Evolutionary conservation across 1,140 invertebrate species (phyloP).

Genomic region (Bombus soroeensis): DNA sequence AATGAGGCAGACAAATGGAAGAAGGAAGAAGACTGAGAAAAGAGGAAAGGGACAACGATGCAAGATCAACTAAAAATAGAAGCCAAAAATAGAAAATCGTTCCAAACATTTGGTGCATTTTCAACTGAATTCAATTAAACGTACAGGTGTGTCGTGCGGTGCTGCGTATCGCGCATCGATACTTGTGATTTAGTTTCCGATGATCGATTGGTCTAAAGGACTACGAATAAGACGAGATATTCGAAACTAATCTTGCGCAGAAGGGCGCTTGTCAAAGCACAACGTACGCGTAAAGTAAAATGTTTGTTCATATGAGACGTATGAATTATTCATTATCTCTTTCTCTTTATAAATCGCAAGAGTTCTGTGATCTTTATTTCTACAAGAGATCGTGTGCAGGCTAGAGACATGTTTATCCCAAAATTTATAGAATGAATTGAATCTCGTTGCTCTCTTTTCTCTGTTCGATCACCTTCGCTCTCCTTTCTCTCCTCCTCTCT

Average conservation of each 20-base stretch:
- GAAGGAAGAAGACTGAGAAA: not conserved
- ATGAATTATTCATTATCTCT: not conserved
- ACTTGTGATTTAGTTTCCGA: not conserved
- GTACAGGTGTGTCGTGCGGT: conserved; percentile 31
- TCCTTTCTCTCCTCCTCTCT: not conserved
- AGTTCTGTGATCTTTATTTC: not conserved
- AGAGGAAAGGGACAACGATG: not conserved
- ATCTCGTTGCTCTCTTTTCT: not conserved
- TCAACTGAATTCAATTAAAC: not conserved
- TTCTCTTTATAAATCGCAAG: not conserved
- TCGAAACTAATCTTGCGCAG: not conserved
- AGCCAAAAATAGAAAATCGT: not conserved
- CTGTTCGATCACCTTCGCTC: not conserved
- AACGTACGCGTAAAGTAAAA: not conserved
- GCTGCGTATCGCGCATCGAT: conserved; percentile 3
- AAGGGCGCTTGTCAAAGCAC: not conserved
- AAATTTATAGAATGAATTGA: not conserved
- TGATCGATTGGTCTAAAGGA: not conserved
- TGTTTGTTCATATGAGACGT: not conserved
- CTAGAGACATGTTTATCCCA: no score
- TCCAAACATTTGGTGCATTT: conserved; percentile 5
- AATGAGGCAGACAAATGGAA: not conserved
- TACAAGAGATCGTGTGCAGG: no score
- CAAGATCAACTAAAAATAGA: not conserved
- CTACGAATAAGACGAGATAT: not conserved